These are phyloP conservation scores for Euthynnus affinis DNA, from an alignment of 2,797 vertebrate genomes.

Conservation along the genomic window DNA sequence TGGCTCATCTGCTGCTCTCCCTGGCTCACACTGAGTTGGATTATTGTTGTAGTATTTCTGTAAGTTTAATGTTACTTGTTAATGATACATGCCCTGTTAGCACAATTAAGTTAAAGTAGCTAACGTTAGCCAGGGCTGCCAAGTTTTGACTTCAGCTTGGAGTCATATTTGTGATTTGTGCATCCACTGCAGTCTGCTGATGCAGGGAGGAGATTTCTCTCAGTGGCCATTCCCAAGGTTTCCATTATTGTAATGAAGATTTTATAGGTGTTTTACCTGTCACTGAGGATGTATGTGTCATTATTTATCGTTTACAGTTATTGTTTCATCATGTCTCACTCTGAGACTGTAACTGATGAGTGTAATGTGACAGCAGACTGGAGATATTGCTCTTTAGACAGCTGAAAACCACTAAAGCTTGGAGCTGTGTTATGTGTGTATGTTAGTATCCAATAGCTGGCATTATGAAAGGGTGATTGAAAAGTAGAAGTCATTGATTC, in stretches of 20 bases:
- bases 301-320: neutral
- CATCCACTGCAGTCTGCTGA: no score
- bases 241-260: neutral
- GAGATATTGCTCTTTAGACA: conserved; percentile 8
- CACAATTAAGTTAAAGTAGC: no score
- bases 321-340: conserved; percentile 1
- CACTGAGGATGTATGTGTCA: neutral
- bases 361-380: conserved; percentile 2
- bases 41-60: no score
- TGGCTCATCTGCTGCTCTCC: no score
- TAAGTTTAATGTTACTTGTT: no score
- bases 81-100: no score
- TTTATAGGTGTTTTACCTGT: neutral
- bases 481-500: conserved; percentile 16
- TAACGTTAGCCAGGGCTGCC: no score
- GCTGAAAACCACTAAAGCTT: conserved; percentile 18
- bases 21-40: no score
- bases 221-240: neutral
- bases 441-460: neutral
- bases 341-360: neutral
- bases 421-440: neutral
- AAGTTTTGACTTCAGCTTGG: no score
- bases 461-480: conserved; percentile 16
- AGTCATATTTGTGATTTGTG: no score
- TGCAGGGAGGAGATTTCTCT: no score